Base-by-base conservation (phyloP, 1,140 invertebrate species). In the Sarcophaga peregrina region DNA sequence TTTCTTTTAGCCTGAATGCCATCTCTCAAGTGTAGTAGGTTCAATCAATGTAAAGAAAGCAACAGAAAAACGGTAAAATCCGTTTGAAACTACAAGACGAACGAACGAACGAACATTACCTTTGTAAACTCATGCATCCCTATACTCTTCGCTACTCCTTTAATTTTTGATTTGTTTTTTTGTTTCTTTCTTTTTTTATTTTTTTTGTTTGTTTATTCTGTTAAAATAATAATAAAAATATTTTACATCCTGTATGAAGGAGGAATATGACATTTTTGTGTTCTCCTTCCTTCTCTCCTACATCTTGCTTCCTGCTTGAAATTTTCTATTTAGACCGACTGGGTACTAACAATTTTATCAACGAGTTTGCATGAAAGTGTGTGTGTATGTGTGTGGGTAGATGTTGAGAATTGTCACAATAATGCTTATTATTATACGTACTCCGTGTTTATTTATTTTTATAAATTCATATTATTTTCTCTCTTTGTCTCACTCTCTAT, bases 401-500 rank as follows among this genome's bases (percentile, higher is more conserved):
- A 25, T 72, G 62, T 72, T 20, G 20, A 25, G 20, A 25, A 17
- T 78, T 78, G 25, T 78, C 47, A 78, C 75, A 78, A 78, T 78
- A 78, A 78, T 78, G 75, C 75, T 78, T 78, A 78, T 78, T 78
- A 78, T 78, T 50, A 78, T 50, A n/a, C n/a, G n/a, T n/a, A 78
- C 50, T 78, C 50, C 75, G 75, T 78, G 75, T 78, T 78, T 78
- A 78, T 78, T 78, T 78, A 50, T 78, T 50, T 78, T 48, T 20
- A 50, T 20, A 72, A 17, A 72, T 72, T 72, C 37, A 72, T 20
- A 72, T 20, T 78, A 20, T 58, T 58, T 58, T 58, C n/a, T 58
- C n/a, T 58, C 54, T 58, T 13, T 58, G 7, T 15, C 7, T 58
- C 13, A 4, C n/a, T 15, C 7, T 58, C 13, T 4, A 7, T 58